Conservation (phyloP, 2,113 vertebrate species). For the Takifugu flavidus region DNA sequence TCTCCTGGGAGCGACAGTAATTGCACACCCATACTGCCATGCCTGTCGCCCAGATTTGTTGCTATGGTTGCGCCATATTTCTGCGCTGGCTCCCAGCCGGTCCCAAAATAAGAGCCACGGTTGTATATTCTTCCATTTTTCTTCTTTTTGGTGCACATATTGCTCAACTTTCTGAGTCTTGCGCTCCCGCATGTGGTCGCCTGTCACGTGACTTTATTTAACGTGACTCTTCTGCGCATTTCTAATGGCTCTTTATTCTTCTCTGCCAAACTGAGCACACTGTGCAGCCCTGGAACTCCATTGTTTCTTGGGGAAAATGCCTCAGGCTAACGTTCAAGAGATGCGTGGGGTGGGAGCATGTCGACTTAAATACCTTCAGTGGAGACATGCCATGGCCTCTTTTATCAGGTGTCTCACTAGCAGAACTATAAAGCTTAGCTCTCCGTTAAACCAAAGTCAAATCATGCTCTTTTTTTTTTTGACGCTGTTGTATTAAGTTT, state of each 20-base stretch:
- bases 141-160: neutral
- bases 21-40: too few species aligned
- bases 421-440: conserved; percentile 65
- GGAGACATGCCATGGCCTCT: conserved; percentile 64
- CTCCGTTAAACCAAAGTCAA: conserved; percentile 74
- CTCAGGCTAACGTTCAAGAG: conserved; percentile 66
- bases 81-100: neutral
- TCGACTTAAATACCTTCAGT: conserved; percentile 69
- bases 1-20: too few species aligned
- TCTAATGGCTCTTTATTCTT: conserved; percentile 36
- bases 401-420: conserved; percentile 68
- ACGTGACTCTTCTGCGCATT: conserved; percentile 19
- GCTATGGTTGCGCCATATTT: too few species aligned
- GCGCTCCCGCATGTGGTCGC: conserved; percentile 1
- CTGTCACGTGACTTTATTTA: conserved; percentile 21
- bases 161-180: conserved; percentile 2
- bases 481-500: conserved; percentile 56
- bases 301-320: conserved; percentile 67
- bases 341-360: conserved; percentile 63
- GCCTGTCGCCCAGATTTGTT: too few species aligned
- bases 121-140: too few species aligned
- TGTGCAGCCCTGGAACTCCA: conserved; percentile 40
- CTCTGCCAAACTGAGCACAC: conserved; percentile 44
- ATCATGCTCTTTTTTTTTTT: conserved; percentile 67
- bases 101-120: too few species aligned